A percentile compares a stretch with the other conserved stretches of the same genome.
Evolutionary conservation across 2,888 invertebrate species (phyloP).

Genomic region (Melanophora roralis): DNA sequence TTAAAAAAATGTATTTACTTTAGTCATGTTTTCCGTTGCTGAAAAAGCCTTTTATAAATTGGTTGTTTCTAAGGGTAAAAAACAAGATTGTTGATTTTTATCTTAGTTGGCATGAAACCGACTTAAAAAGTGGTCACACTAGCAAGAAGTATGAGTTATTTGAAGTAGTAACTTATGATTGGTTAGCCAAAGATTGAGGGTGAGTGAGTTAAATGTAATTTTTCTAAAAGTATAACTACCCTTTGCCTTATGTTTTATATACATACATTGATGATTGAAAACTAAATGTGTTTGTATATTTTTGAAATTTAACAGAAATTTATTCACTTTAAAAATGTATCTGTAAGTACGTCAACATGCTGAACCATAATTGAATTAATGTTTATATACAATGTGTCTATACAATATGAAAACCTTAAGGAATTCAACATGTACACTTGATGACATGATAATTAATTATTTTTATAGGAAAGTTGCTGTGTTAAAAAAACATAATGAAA

Average conservation of each 20-base stretch:
- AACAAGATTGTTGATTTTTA: conserved; percentile 45
- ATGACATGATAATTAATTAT: too few species aligned
- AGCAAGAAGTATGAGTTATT: background rate
- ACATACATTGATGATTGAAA: conserved; percentile 57
- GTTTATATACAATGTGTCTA: too few species aligned
- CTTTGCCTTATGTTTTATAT: conserved; percentile 32
- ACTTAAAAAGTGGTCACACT: background rate
- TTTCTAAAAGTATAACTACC: conserved; percentile 40
- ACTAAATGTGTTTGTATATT: conserved; percentile 25
- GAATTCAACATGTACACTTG: too few species aligned
- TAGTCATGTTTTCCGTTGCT: conserved; percentile 43
- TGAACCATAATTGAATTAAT: too few species aligned
- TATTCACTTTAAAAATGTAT: conserved; percentile 2
- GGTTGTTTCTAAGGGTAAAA: conserved; percentile 52
- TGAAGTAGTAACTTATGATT: conserved; percentile 53
- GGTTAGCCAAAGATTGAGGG: conserved; percentile 54
- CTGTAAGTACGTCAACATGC: background rate
- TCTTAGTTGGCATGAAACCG: conserved; percentile 46
- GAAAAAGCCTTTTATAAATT: conserved; percentile 49
- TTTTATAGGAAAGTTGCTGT: too few species aligned
- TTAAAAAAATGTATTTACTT: conserved; percentile 28
- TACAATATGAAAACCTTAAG: too few species aligned
- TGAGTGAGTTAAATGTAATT: conserved; percentile 48
- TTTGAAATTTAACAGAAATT: background rate
- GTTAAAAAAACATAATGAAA: too few species aligned